These are phyloP conservation scores for Bos indicus DNA, from an alignment of 2,113 vertebrate genomes.

Conservation along the genomic window DNA sequence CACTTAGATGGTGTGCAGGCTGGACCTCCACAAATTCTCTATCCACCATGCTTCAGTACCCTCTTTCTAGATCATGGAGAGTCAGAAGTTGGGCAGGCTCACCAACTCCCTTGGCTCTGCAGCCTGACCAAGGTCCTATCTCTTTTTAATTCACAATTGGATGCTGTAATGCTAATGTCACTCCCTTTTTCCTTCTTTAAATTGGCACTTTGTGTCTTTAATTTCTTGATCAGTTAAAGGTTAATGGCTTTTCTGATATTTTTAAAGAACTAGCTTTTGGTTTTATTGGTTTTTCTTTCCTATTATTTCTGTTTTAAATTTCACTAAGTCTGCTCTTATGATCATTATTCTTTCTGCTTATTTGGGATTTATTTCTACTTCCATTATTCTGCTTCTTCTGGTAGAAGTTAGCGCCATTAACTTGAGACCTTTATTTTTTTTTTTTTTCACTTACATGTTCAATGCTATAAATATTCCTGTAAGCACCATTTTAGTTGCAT, in stretches of 20 bases:
- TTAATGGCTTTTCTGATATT: background rate
- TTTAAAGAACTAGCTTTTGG: background rate
- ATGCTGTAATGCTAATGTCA: background rate
- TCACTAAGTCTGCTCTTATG: background rate
- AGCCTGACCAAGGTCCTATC: background rate
- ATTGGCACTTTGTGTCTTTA: background rate
- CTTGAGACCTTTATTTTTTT: background rate
- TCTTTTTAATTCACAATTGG: background rate
- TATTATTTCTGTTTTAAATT: background rate
- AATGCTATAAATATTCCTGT: background rate
- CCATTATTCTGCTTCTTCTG: background rate
- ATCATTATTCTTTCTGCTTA: background rate
- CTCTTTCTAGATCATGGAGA: background rate
- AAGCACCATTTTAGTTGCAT: background rate
- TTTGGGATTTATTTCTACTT: background rate
- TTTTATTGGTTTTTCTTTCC: background rate
- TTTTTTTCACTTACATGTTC: background rate
- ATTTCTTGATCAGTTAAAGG: background rate
- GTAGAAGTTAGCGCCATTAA: background rate
- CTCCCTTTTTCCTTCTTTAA: background rate
- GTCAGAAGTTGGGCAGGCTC: background rate
- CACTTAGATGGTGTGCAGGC: background rate
- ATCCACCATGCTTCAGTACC: background rate
- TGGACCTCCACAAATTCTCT: background rate
- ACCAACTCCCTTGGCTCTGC: background rate